phyloP scores from a whole-genome alignment of 2,113 vertebrate species.

The Lagenorhynchus albirostris region DNA sequence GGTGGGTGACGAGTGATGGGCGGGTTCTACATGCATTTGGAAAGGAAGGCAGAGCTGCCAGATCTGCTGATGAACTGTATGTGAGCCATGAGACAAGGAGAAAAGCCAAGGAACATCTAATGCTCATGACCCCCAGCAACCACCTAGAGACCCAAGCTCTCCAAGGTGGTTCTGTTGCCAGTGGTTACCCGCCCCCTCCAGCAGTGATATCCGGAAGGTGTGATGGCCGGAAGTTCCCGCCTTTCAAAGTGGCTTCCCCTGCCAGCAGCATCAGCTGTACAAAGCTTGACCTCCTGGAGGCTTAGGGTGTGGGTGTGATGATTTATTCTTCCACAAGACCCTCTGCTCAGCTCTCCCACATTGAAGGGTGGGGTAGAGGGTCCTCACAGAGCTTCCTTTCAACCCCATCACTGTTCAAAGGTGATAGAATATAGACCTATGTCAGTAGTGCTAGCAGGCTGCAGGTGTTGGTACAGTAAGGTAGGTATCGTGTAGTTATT shows the following conservation, averaged over 20 bases:
- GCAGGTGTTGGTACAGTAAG: fast-evolving
- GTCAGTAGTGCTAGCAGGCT: background rate
- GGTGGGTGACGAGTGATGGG: fast-evolving
- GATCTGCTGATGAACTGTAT: too few relatives aligned
- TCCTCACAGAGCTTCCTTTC: background rate
- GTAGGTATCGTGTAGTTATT: fast-evolving
- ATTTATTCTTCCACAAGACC: background rate
- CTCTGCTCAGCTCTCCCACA: fast-evolving
- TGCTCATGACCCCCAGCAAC: background rate
- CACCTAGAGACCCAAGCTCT: background rate
- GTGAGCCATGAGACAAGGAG: background rate
- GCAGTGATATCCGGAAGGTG: background rate
- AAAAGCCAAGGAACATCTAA: background rate
- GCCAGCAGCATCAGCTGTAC: too few relatives aligned
- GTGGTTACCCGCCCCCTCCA: background rate
- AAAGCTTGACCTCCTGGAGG: background rate
- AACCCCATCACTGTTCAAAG: background rate
- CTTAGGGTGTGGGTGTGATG: fast-evolving
- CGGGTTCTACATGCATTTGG: fast-evolving
- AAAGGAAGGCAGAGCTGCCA: background rate
- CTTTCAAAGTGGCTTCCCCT: background rate
- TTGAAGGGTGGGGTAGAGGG: background rate
- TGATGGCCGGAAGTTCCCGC: background rate
- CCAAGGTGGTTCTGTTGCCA: too few relatives aligned
- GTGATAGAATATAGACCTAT: fast-evolving